phyloP scores from a whole-genome alignment of 2,113 vertebrate species.

The Lasiurus borealis region DNA sequence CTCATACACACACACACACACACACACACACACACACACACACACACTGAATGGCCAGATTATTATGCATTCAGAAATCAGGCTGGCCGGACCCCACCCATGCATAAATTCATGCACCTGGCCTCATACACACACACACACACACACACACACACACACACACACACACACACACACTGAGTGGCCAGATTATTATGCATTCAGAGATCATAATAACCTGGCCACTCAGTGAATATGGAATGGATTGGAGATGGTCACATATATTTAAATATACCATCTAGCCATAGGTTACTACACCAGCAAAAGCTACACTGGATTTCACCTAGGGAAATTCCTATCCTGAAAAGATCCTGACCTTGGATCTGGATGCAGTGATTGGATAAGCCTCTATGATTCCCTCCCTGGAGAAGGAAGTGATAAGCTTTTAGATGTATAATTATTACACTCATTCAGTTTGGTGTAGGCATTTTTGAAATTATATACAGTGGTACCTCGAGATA shows the following conservation, averaged over 20 bases:
- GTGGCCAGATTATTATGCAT: too few relatives aligned
- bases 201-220: too few relatives aligned
- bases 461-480: slow-evolving; percentile 5
- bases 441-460: neutral
- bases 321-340: neutral
- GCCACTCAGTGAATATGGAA: too few relatives aligned
- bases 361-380: neutral
- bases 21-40: too few relatives aligned
- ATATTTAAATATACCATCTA: neutral
- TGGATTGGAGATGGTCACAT: neutral
- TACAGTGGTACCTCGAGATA: neutral
- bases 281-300: neutral
- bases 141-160: too few relatives aligned
- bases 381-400: neutral
- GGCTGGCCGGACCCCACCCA: too few relatives aligned
- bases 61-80: too few relatives aligned
- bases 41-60: too few relatives aligned
- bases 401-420: neutral
- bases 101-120: too few relatives aligned
- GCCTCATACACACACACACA: too few relatives aligned
- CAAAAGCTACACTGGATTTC: neutral
- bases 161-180: too few relatives aligned
- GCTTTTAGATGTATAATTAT: neutral
- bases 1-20: too few relatives aligned
- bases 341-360: neutral